Evolutionary conservation across 2,888 invertebrate species (phyloP).

Genomic region (Epirrita christyi): DNA sequence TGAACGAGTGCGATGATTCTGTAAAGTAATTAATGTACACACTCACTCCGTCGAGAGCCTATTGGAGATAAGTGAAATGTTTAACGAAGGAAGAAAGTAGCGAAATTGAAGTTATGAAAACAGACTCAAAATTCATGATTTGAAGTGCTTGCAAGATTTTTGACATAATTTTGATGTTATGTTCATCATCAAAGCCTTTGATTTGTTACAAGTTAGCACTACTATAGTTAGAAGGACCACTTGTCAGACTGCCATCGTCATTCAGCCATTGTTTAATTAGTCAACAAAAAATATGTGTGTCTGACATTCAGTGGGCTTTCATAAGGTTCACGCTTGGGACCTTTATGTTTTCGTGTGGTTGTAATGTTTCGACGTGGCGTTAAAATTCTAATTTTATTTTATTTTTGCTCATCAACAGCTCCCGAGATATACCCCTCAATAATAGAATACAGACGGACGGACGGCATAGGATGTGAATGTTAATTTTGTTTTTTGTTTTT

Average conservation of each 20-base stretch:
- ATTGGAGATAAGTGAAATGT: slow-evolving; percentile 71
- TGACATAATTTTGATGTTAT: slow-evolving; percentile 2
- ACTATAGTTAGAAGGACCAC: too few relatives aligned
- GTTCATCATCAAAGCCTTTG: neutral
- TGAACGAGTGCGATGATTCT: slow-evolving; percentile 46
- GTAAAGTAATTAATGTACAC: slow-evolving; percentile 67
- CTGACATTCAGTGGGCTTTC: neutral
- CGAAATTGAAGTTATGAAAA: slow-evolving; percentile 66
- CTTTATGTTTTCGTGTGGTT: neutral
- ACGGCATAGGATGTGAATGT: too few relatives aligned
- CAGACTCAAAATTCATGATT: slow-evolving; percentile 26
- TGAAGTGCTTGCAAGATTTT: slow-evolving; percentile 8
- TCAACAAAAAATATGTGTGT: neutral
- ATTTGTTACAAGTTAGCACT: neutral
- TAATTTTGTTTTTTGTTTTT: too few relatives aligned
- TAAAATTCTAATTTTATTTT: too few relatives aligned
- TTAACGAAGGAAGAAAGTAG: slow-evolving; percentile 71
- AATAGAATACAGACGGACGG: too few relatives aligned
- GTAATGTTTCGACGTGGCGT: too few relatives aligned
- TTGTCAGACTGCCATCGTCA: too few relatives aligned
- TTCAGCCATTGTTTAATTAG: too few relatives aligned
- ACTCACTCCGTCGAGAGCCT: slow-evolving; percentile 62
- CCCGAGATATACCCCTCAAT: too few relatives aligned
- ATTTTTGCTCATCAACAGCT: too few relatives aligned
- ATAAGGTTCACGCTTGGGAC: neutral